A percentile compares a stretch with the other conserved stretches of the same genome.
Evolutionary conservation across 2,113 vertebrate species (phyloP).

Genomic region (Scopus umbretta): DNA sequence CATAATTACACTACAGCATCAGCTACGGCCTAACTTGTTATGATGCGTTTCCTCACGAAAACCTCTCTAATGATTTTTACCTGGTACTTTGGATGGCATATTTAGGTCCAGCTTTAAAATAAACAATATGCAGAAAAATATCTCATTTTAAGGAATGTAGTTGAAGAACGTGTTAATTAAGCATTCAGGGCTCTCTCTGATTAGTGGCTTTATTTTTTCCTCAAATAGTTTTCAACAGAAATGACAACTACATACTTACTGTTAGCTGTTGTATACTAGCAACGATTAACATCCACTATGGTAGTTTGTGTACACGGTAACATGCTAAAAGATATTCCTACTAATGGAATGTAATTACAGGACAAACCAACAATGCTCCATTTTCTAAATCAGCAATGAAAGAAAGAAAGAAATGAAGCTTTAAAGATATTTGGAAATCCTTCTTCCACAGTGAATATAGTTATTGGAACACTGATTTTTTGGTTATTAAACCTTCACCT

Average conservation of each 20-base stretch:
- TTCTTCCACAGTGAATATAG: neutral
- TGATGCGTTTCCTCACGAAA: neutral
- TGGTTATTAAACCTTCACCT: neutral
- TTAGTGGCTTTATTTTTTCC: neutral
- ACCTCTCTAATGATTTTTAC: neutral
- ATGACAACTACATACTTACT: neutral
- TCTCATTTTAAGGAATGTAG: neutral
- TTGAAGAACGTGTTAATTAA: neutral
- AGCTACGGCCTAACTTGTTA: neutral
- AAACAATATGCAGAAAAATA: neutral
- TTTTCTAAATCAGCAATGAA: neutral
- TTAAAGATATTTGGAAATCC: neutral
- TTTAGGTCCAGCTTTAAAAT: neutral
- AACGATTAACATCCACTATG: neutral
- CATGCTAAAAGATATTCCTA: neutral
- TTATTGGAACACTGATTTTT: neutral
- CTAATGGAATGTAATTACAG: neutral
- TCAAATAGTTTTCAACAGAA: neutral
- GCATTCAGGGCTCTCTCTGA: neutral
- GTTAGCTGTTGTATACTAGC: neutral
- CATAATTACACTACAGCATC: neutral
- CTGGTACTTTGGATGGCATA: neutral
- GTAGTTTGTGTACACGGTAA: neutral
- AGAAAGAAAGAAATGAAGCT: neutral
- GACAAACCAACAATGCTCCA: neutral